Base-by-base conservation (phyloP, 2,113 vertebrate species). In the Chamaea fasciata region DNA sequence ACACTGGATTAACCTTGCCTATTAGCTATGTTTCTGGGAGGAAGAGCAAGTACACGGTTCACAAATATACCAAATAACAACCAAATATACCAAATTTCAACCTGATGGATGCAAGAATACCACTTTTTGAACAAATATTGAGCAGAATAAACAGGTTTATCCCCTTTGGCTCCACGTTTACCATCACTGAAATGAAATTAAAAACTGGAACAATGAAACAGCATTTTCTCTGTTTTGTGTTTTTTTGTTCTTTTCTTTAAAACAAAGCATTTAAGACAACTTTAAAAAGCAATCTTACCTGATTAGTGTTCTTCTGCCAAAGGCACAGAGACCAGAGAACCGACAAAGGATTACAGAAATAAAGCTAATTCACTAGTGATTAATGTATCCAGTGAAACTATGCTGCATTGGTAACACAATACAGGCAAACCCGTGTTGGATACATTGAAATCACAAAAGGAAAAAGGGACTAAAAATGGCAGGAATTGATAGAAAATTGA, bases 11-110 rank as follows among this genome's bases (percentile, higher is more conserved):
- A 99, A 99, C 99, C 99, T 98, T 99, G 99, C 99, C 99, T 99
- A 99, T 98, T 98, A 99, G 99, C 99, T 99, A 99, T 99, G 99
- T 98, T 98, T 98, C 99, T 99, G 99, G 99, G 99, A 99, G 99
- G 99, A 99, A 98, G 99, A 99, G 99, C 99, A 99, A 98, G 99
- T 99, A 99, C 99, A 99, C 98, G 98, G 98, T 99, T 99, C 99
- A 99, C 98, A 99, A 97, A 98, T 98, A 98, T 95, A 98, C 98
- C 97, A 98, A 97, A 98, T 96, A 97, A 98, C 97, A 98, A 97
- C 96, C 96, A 98, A 94, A 97, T 96, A 98, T 87, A 98, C 98
- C 97, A 98, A 97, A 95, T 97, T 97, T 97, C 87, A 97, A 96
- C 98, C 97, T 98, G 90, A 97, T 65, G 98, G 97, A 97, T 98